Conservation (phyloP, 1,140 invertebrate species). For the Aphelinus certus region DNA sequence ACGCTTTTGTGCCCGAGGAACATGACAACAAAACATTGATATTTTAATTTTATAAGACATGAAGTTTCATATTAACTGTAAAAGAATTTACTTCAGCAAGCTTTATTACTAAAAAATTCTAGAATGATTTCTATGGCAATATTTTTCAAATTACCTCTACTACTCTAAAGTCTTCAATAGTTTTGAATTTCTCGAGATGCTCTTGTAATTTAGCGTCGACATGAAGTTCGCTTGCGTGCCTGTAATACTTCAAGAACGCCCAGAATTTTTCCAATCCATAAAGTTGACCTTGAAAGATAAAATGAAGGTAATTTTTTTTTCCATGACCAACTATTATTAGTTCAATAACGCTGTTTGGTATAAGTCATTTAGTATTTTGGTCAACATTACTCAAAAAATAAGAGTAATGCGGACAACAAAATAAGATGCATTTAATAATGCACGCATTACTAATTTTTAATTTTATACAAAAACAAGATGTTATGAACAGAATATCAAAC, state of each 20-base stretch:
- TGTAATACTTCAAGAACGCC: constrained; percentile 97
- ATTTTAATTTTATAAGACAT: constrained; percentile 4
- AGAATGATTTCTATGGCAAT: constrained; percentile 6
- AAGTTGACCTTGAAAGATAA: constrained; percentile 80
- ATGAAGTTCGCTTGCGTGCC: constrained; percentile 79
- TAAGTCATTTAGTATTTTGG: no score
- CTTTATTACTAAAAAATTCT: constrained; percentile 6
- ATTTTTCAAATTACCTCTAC: constrained; percentile 68
- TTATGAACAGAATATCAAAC: constrained; percentile 30
- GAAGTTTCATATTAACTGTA: constrained; percentile 12
- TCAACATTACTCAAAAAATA: no score
- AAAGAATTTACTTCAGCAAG: background rate
- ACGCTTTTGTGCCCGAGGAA: no score
- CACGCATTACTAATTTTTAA: background rate
- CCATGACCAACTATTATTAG: no score
- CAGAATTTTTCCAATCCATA: constrained; percentile 99
- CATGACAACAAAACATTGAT: no score
- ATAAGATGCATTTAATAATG: no score
- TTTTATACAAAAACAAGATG: constrained; percentile 28
- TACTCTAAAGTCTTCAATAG: constrained; percentile 92
- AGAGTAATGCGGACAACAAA: no score
- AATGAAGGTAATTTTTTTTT: background rate
- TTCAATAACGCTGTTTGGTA: no score
- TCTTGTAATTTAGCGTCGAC: constrained; percentile 83
- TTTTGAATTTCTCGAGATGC: constrained; percentile 89